Conservation (phyloP, 2,888 invertebrate species). For the Synergus umbraculus region DNA sequence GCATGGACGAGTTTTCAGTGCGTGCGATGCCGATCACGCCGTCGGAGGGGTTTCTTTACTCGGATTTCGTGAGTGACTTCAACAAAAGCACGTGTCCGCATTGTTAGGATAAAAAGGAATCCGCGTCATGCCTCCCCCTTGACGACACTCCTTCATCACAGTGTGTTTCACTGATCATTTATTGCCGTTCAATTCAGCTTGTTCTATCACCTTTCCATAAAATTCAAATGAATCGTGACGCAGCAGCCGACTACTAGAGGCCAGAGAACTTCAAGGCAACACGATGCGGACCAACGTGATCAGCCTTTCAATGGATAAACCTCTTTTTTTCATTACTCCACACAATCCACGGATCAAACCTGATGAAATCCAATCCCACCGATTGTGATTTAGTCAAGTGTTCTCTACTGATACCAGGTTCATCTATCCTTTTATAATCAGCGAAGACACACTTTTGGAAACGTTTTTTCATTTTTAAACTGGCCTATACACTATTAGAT, state of each 20-base stretch:
- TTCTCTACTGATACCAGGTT: neutral
- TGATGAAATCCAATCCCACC: neutral
- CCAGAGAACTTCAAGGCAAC: neutral
- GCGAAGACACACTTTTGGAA: neutral
- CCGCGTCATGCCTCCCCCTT: slow-evolving; percentile 2
- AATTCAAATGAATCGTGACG: slow-evolving; percentile 39
- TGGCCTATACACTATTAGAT: neutral
- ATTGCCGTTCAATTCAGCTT: neutral
- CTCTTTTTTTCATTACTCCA: neutral
- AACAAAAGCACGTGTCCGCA: slow-evolving; percentile 17
- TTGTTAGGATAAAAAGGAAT: slow-evolving; percentile 1
- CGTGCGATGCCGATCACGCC: slow-evolving; percentile 22
- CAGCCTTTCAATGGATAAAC: slow-evolving; percentile 5
- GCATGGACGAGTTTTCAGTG: slow-evolving; percentile 20
- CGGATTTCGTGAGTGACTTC: slow-evolving; percentile 15
- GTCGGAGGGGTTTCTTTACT: slow-evolving; percentile 13
- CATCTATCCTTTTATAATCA: neutral
- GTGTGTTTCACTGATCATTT: neutral
- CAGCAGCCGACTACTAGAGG: slow-evolving; percentile 15
- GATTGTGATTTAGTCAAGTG: neutral
- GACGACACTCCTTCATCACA: neutral
- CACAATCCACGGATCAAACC: neutral
- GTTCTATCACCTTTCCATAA: slow-evolving; percentile 24
- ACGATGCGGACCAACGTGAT: neutral
- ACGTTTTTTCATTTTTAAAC: neutral